Conservation (phyloP, 2,888 invertebrate genomes). For the Lutraria lutraria region DNA sequence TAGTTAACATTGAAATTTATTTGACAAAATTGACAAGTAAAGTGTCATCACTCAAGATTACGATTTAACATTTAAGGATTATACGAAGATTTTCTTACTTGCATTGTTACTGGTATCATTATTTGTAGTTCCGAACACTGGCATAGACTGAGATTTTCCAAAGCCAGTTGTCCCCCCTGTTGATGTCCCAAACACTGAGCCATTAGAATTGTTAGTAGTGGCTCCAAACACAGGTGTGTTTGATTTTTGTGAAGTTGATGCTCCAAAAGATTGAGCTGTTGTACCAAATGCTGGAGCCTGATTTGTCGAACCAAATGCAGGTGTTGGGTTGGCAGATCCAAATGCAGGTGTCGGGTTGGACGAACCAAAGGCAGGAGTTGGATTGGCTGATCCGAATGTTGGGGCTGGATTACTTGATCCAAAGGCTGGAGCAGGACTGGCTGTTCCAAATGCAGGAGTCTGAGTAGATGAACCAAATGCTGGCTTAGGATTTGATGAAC, state of each 20-base stretch:
- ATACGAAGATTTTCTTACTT: conserved; percentile 17
- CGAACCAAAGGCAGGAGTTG: conserved; percentile 34
- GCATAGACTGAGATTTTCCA: conserved; percentile 61
- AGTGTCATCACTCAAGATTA: too few relatives aligned
- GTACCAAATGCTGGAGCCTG: conserved; percentile 50
- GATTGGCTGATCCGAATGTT: conserved; percentile 45
- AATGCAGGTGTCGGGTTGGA: conserved; percentile 41
- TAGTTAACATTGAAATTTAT: too few relatives aligned
- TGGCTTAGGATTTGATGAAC: conserved; percentile 22
- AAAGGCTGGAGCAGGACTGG: conserved; percentile 46
- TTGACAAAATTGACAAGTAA: too few relatives aligned
- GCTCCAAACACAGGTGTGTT: conserved; percentile 59
- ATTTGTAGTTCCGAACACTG: conserved; percentile 51
- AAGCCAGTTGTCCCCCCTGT: conserved; percentile 37
- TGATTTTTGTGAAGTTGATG: conserved; percentile 46
- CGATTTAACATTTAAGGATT: too few relatives aligned
- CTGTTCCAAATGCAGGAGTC: conserved; percentile 55
- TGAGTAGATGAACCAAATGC: conserved; percentile 50
- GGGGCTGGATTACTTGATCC: conserved; percentile 51
- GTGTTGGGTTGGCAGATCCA: conserved; percentile 48
- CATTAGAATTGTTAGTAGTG: conserved; percentile 34
- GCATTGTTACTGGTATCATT: conserved; percentile 16
- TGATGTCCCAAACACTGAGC: conserved; percentile 56
- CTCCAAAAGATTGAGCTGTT: conserved; percentile 63
- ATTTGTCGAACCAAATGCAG: conserved; percentile 45